phyloP scores from a whole-genome alignment of 2,113 vertebrate species.

The Lepidothrix coronata region DNA sequence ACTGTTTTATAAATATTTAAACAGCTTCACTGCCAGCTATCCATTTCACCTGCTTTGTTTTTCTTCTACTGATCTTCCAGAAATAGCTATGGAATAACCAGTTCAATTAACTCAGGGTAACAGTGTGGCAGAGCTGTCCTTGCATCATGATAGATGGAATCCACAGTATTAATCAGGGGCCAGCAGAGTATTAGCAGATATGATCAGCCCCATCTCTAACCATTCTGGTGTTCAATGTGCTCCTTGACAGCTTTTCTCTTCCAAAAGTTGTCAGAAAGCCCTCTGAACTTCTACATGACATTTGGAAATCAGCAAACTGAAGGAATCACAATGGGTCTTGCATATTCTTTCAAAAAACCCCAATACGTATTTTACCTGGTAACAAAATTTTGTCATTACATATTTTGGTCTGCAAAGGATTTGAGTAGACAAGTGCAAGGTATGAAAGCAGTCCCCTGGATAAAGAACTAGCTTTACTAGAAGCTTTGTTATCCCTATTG shows the following conservation, averaged over 20 bases:
- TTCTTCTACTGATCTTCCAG: slow-evolving; percentile 1
- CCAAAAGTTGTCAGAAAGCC: neutral
- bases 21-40: neutral
- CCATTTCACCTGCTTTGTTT: slow-evolving; percentile 51
- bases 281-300: neutral
- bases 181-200: neutral
- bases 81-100: neutral
- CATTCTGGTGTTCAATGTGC: neutral
- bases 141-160: neutral
- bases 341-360: neutral
- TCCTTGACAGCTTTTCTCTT: neutral
- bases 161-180: neutral
- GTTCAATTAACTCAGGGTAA: neutral
- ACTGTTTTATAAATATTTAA: slow-evolving; percentile 60
- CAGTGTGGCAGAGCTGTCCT: neutral
- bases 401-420: neutral
- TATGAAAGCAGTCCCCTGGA: neutral
- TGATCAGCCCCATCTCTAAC: neutral
- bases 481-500: neutral
- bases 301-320: neutral
- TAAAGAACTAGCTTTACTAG: neutral
- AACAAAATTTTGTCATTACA: neutral
- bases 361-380: neutral
- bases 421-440: neutral
- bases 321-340: fast-evolving